These are phyloP conservation scores for Crotophaga sulcirostris DNA, from an alignment of 2,113 vertebrate genomes.

Conservation along the genomic window DNA sequence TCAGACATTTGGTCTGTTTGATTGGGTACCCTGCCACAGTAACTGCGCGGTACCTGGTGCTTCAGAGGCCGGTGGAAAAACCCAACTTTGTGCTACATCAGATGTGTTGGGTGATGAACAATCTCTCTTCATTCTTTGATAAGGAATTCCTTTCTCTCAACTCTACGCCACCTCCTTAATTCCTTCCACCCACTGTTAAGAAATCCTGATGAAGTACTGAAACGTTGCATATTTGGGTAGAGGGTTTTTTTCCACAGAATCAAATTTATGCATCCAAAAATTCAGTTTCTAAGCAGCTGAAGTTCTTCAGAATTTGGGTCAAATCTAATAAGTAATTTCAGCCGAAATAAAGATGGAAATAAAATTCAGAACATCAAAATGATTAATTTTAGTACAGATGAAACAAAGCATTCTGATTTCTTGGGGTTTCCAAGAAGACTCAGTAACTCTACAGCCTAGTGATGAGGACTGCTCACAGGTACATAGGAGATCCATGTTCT, in stretches of 20 bases:
- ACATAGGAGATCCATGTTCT: neutral
- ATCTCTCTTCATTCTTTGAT: neutral
- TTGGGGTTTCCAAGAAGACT: neutral
- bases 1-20: neutral
- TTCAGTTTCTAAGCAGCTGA: conserved; percentile 25
- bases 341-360: conserved; percentile 33
- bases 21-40: neutral
- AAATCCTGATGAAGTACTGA: conserved; percentile 4
- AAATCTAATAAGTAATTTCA: conserved; percentile 28
- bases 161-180: accelerated
- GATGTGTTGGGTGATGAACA: neutral
- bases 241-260: neutral
- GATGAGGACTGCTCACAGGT: neutral
- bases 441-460: neutral
- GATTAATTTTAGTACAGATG: neutral
- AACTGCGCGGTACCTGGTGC: neutral
- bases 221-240: neutral
- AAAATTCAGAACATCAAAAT: conserved; percentile 5
- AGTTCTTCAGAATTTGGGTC: conserved; percentile 39
- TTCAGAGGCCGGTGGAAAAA: neutral
- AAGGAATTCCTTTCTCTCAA: neutral
- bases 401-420: conserved; percentile 11
- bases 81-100: neutral
- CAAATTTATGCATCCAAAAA: neutral
- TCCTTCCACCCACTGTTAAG: neutral